Percentiles rank a stretch among this genome's conserved stretches.
phyloP scores from a whole-genome alignment of 2,797 vertebrate genomes.

The Lutjanus campechanus region DNA sequence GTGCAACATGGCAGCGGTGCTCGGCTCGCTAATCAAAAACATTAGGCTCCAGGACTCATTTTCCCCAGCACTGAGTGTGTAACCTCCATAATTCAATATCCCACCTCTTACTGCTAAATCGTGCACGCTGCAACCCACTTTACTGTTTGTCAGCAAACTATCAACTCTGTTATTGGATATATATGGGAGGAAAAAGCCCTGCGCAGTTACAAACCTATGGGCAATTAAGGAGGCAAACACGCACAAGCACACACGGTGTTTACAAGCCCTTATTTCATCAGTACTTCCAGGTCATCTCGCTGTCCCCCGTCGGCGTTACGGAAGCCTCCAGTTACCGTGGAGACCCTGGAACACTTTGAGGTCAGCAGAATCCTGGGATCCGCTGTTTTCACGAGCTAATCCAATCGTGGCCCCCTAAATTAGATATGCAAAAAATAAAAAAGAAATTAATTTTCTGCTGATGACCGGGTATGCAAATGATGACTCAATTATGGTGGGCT shows the following conservation, averaged over 20 bases:
- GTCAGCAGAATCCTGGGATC: slow-evolving; percentile 84
- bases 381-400: slow-evolving; percentile 84
- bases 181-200: slow-evolving; percentile 53
- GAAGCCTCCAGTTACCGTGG: slow-evolving; percentile 75
- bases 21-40: slow-evolving; percentile 82
- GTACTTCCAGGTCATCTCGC: slow-evolving; percentile 73
- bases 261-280: slow-evolving; percentile 79
- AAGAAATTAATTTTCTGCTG: slow-evolving; percentile 86
- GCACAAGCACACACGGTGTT: slow-evolving; percentile 49
- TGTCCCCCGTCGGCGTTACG: slow-evolving; percentile 45
- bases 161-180: slow-evolving; percentile 77
- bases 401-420: slow-evolving; percentile 82
- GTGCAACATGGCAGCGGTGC: slow-evolving; percentile 60
- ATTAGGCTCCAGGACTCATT: slow-evolving; percentile 80
- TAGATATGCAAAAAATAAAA: slow-evolving; percentile 86
- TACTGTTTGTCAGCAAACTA: slow-evolving; percentile 83
- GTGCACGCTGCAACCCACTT: slow-evolving; percentile 67
- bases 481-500: slow-evolving; percentile 86
- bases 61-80: slow-evolving; percentile 72
- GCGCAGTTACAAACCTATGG: slow-evolving; percentile 70
- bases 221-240: slow-evolving; percentile 72
- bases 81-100: slow-evolving; percentile 82
- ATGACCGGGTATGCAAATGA: slow-evolving; percentile 88
- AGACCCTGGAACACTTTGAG: slow-evolving; percentile 80
- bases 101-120: slow-evolving; percentile 77